Base-by-base conservation (phyloP, 1,140 invertebrate species). In the Danaus plexippus region DNA sequence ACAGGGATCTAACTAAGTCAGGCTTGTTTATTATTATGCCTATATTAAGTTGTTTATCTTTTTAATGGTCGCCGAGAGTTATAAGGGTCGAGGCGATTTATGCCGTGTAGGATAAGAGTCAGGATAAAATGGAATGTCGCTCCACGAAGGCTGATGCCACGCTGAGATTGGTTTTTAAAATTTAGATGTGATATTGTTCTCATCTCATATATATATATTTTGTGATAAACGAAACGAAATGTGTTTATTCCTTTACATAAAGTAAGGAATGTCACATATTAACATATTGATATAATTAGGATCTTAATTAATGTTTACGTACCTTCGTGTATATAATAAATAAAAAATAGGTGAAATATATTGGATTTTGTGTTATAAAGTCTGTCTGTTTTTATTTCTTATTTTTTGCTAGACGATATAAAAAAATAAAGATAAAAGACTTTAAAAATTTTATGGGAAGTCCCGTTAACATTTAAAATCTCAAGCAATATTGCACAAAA, bases 21-120 rank as follows among this genome's bases (percentile, higher is more conserved):
- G 66, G 57, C 66, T 80, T 82, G 77, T 87, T 87, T 85, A 87
- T 86, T 86, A 80, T 86, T 84, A 86, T 86, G 70, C 76, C 71
- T 86, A 82, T 82, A 86, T 87, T 84, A 87, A 85, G 81, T 85
- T 85, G 79, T 85, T 85, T 87, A 85, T 87, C 84, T 87, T 87
- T 85, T 85, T 87, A 85, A 87, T 87, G 84, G 80, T 57, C 66
- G 62, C 47, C 49, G 66, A 78, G 81, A 85, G 81, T 87, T 87
- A 87, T 82, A 77, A 63, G 81, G 81, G 81, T 83, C 72, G 73
- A 53, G 54, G 52, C 66, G 84, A 85, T 87, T 87, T 84, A 87
- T 79, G 73, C 66, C 57, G 64, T 72, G 71, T 59, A 70, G 80
- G 79, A 85, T 87, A 83, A 81, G 75, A 69, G 65, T 62, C 61